Base-by-base conservation (phyloP, 1,140 invertebrate genomes). In the Dreissena rostriformis region DNA sequence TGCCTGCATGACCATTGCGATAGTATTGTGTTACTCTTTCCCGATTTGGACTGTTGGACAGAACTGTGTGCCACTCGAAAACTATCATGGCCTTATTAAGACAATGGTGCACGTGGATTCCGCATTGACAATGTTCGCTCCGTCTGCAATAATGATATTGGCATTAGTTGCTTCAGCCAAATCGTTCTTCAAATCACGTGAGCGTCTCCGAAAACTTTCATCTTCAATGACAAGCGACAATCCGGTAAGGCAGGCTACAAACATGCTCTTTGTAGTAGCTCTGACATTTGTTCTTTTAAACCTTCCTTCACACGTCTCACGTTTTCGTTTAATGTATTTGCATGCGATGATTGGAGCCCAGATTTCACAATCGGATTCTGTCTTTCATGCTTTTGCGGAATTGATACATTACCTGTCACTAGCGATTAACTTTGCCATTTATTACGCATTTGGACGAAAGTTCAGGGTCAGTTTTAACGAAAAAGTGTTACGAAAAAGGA, bases 351-450 rank as follows among this genome's bases (percentile, higher is more conserved):
- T 22, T 26, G 53, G 19, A 11, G 19, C 79, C 55, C 15, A 24
- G 12, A 55, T 24, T 11, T n/a, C 28, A 66, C 22, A 78, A 52
- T 70, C 88, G 24, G 55, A 63, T 15, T 57, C 91, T 94, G 55
- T 91, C 94, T 0, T 91, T 94, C 96, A 96, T 86, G 94, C 95
- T 61, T 92, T 94, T 75, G 92, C 91, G 84, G 95, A 93, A 81
- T 92, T 94, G n/a, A 93, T 96, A 19, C 97, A 96, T 92, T 95
- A 97, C 88, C 96, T 96, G 14, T 97, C 97, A 92, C 97, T 97
- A 90, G 96, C 96, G 70, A 96, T 97, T 65, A 97, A 97, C 94
- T 97, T 97, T 91, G 94, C 96, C 17, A 94, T 97, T 19, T 97
- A 97, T 92, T 96, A 88, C 22, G 22, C 84, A 0, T 91, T 87